These are phyloP conservation scores for Sinonovacula constricta DNA, from an alignment of 1,140 invertebrate species.

Conservation along the genomic window DNA sequence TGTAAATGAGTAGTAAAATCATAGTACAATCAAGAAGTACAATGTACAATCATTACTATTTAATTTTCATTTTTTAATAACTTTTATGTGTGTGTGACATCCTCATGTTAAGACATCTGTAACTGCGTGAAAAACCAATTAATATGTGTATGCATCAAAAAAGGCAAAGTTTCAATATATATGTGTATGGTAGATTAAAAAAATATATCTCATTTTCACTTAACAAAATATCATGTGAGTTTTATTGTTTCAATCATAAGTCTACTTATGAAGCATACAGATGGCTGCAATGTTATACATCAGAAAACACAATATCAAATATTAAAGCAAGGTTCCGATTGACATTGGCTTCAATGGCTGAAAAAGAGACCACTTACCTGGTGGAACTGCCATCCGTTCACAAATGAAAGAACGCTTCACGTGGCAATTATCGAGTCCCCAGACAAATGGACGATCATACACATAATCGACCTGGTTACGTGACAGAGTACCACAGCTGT, in stretches of 20 bases:
- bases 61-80: neutral
- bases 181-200: neutral
- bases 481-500: conserved; percentile 9
- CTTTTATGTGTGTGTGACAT: no score
- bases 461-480: conserved; percentile 14
- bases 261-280: neutral
- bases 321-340: neutral
- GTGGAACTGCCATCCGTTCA: conserved; percentile 37
- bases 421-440: conserved; percentile 10
- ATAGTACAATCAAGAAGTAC: neutral
- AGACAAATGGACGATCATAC: conserved; percentile 43
- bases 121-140: no score
- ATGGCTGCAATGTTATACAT: neutral
- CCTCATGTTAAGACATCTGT: no score
- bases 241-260: neutral
- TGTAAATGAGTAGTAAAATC: neutral
- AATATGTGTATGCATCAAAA: no score
- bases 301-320: neutral
- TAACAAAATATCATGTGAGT: neutral
- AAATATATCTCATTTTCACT: neutral
- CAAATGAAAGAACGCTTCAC: conserved; percentile 25
- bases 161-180: no score
- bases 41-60: neutral
- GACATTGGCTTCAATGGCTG: neutral
- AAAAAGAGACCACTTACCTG: conserved; percentile 18